phyloP scores from a whole-genome alignment of 2,113 vertebrate species.

The Willisornis vidua region DNA sequence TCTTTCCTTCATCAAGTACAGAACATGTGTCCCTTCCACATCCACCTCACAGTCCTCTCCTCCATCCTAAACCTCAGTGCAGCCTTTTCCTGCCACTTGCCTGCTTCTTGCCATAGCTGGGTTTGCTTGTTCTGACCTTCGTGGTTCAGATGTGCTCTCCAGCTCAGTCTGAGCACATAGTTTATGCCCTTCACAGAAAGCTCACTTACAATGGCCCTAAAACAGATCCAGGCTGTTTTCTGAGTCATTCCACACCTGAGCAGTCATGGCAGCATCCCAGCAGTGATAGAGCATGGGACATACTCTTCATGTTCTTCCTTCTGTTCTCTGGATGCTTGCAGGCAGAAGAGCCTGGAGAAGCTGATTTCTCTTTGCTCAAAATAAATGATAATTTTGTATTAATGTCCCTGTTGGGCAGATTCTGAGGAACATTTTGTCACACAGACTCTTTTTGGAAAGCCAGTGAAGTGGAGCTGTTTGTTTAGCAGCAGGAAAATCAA shows the following conservation, averaged over 20 bases:
- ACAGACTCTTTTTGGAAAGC: not conserved
- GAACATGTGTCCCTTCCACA: not conserved
- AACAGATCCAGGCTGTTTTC: not conserved
- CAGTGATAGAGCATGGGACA: not conserved
- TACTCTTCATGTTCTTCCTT: not conserved
- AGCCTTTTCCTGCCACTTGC: not conserved
- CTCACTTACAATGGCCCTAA: not conserved
- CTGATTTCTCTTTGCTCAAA: not conserved
- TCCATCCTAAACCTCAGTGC: not conserved
- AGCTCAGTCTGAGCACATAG: not conserved
- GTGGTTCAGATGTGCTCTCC: not conserved
- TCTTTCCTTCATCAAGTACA: not conserved
- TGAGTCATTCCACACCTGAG: not conserved
- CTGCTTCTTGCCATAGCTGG: not conserved
- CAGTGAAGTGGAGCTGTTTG: not conserved
- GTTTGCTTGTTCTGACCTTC: not conserved
- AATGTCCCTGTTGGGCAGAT: not conserved
- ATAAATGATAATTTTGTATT: not conserved
- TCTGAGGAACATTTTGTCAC: not conserved
- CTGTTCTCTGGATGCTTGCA: not conserved
- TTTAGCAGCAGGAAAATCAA: not conserved
- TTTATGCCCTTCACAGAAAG: not conserved
- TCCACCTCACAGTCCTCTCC: not conserved
- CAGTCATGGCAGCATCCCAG: not conserved
- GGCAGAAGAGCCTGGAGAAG: not conserved